phyloP scores from a whole-genome alignment of 2,888 invertebrate species.

The Drosophila subquinaria region DNA sequence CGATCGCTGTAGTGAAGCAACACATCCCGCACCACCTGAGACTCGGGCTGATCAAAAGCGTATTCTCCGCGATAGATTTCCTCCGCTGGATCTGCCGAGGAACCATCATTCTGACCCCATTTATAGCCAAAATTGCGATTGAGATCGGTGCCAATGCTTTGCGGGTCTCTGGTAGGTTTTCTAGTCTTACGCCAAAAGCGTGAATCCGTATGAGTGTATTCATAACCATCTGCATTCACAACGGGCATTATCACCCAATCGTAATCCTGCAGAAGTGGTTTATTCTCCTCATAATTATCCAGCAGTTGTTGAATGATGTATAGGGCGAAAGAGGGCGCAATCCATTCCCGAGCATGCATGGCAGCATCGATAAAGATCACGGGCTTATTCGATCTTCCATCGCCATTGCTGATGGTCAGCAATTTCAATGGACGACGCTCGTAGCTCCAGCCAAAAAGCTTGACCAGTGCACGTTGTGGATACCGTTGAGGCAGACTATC shows the following conservation, averaged over 20 bases:
- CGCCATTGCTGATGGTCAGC: constrained; percentile 87
- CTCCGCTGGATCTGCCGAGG: constrained; percentile 85
- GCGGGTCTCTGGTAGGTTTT: constrained; percentile 69
- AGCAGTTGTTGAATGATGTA: constrained; percentile 87
- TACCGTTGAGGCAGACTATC: constrained; percentile 85
- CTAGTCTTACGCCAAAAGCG: constrained; percentile 87
- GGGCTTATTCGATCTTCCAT: constrained; percentile 86
- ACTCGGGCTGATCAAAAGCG: constrained; percentile 89
- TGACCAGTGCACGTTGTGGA: constrained; percentile 86
- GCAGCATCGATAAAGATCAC: constrained; percentile 86
- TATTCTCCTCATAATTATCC: constrained; percentile 84
- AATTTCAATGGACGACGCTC: constrained; percentile 87
- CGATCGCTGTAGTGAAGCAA: constrained; percentile 85
- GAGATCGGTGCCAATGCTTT: constrained; percentile 87
- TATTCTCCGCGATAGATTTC: constrained; percentile 87
- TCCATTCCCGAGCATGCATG: constrained; percentile 90
- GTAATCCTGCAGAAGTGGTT: constrained; percentile 86
- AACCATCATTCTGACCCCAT: constrained; percentile 86
- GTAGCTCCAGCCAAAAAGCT: constrained; percentile 87
- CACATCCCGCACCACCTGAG: constrained; percentile 87
- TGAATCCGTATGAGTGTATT: constrained; percentile 86
- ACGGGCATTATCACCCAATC: constrained; percentile 89
- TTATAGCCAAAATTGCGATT: constrained; percentile 89
- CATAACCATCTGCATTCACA: constrained; percentile 91
- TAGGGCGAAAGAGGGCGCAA: constrained; percentile 87